Evolutionary conservation across 2,888 invertebrate genomes (phyloP).

Genomic region (Carterocephalus palaemon): DNA sequence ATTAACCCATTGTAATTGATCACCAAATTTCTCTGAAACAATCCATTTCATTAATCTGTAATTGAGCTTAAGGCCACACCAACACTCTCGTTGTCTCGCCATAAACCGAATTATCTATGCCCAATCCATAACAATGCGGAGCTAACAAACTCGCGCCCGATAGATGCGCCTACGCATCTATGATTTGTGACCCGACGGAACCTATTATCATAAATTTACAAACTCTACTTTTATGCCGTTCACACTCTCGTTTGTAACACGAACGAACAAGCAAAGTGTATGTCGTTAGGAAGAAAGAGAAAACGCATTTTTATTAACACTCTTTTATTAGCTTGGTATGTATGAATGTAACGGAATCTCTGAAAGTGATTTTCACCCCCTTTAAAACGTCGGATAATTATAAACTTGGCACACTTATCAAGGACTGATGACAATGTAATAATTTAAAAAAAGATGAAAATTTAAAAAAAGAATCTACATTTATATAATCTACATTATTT

Average conservation of each 20-base stretch:
- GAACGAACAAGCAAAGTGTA: neutral
- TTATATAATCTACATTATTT: no score
- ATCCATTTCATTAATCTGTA: slow-evolving; percentile 24
- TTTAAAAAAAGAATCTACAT: no score
- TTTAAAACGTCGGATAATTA: no score
- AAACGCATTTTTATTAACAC: neutral
- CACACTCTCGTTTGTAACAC: slow-evolving; percentile 19
- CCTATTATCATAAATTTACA: slow-evolving; percentile 56
- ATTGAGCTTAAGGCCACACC: slow-evolving; percentile 17
- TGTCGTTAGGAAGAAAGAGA: neutral
- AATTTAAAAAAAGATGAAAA: no score
- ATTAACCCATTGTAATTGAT: no score
- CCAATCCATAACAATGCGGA: slow-evolving; percentile 34
- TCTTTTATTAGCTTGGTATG: no score
- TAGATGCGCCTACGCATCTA: slow-evolving; percentile 37
- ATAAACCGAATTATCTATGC: slow-evolving; percentile 38
- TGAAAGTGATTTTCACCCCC: no score
- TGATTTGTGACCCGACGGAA: slow-evolving; percentile 36
- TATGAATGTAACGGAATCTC: no score
- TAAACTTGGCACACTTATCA: no score
- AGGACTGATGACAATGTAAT: no score
- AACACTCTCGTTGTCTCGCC: slow-evolving; percentile 34
- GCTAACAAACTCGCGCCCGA: slow-evolving; percentile 29
- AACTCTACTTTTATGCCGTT: slow-evolving; percentile 39
- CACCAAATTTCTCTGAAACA: slow-evolving; percentile 18